phyloP scores from a whole-genome alignment of 2,888 invertebrate species.

The Latrodectus elegans region DNA sequence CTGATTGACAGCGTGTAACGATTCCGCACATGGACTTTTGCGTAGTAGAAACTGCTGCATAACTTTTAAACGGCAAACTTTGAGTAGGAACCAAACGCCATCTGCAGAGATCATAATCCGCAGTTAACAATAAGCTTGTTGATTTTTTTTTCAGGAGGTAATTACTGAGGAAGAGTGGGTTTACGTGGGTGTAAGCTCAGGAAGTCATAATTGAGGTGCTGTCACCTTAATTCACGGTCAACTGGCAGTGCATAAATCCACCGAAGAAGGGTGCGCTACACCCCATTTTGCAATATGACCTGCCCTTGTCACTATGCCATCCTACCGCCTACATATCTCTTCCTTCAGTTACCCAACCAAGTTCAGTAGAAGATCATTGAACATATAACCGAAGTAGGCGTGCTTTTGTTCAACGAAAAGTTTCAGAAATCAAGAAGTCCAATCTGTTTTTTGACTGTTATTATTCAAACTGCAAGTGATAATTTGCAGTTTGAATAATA shows the following conservation, averaged over 20 bases:
- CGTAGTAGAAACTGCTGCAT: too few relatives aligned
- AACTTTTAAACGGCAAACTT: too few relatives aligned
- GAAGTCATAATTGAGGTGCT: conserved; percentile 63
- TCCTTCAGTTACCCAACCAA: not conserved
- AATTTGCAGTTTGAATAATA: too few relatives aligned
- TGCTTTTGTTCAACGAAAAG: not conserved
- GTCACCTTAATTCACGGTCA: conserved; percentile 64
- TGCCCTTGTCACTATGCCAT: conserved; percentile 12
- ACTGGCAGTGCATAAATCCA: conserved; percentile 50
- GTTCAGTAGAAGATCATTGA: not conserved
- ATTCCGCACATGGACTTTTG: too few relatives aligned
- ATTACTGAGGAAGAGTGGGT: conserved; percentile 1
- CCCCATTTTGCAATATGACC: conserved; percentile 11
- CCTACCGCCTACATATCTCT: conserved; percentile 2
- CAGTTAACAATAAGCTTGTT: too few relatives aligned
- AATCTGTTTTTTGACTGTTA: not conserved
- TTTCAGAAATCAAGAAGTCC: not conserved
- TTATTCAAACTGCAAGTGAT: too few relatives aligned
- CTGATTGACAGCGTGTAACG: too few relatives aligned
- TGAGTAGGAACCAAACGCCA: too few relatives aligned
- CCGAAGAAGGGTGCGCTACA: not conserved
- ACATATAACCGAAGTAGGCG: conserved; percentile 1
- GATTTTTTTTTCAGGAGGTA: not conserved
- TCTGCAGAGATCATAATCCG: too few relatives aligned
- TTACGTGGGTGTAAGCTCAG: conserved; percentile 51